Evolutionary conservation across 1,140 invertebrate genomes (phyloP), one percentile per base, ranked within the genome.

Genomic region (Drosophila mauritiana): DNA sequence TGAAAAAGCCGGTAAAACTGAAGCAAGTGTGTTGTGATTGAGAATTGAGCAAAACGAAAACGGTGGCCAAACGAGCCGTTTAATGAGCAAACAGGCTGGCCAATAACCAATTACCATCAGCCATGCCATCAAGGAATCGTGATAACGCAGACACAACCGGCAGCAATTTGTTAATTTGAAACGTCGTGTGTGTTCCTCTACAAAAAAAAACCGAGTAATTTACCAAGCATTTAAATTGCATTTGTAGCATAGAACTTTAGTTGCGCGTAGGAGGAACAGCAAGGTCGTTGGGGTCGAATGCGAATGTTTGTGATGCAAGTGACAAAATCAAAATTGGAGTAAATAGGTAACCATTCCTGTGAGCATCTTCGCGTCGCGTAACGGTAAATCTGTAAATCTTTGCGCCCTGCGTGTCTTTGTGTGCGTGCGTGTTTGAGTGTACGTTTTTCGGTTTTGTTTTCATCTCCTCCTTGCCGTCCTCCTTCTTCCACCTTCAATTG

Each of bases 171-270:
- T 59, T 58, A 59, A 63, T 56, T 70, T 80, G 31, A 63, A 79
- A 59, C 78, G 56, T 77, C 79, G 79, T 81, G 79, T 82, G 79
- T 81, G 79, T 77, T 81, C 78, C 68, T 36, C 49, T 51, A 58
- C 17, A 61, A n/a, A 43, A 64, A 61, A 48, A 58, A 39, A 39
- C 37, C 12, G 1, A 57, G 53, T n/a, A 20, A 34, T 43, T 20
- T 49, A 34, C 27, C 17, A 45, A 45, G 15, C 22, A 51, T 12
- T 51, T 51, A 45, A 70, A 59, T 48, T 70, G 69, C 69, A 72
- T 70, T 58, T 45, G 8, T 1, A 20, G 27, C 25, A 40, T 31
- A 31, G n/a, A 17, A 31, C 36, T 42, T 40, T 22, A 22, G 15
- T 39, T 10, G 1, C n/a, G 15, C 8, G 12, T 20, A 40, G 7